A percentile compares a stretch with the other conserved stretches of the same genome.
These are phyloP conservation scores for Enteromius anoplus DNA, from an alignment of 2,797 vertebrate species.

Conservation along the genomic window DNA sequence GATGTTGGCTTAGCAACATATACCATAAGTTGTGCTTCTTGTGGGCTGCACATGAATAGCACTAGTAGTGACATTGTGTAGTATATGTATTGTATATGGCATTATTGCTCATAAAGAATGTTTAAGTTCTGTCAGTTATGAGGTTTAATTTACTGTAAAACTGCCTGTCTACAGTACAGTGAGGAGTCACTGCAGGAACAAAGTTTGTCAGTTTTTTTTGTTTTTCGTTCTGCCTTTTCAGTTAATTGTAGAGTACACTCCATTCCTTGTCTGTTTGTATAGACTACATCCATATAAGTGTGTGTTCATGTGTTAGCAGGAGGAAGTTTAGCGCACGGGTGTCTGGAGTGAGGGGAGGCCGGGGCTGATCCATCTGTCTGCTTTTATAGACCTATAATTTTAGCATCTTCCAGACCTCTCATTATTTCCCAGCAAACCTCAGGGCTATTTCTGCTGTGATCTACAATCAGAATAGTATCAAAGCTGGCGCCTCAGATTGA, in stretches of 20 bases:
- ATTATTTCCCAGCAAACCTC: slow-evolving; percentile 57
- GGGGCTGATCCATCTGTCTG: slow-evolving; percentile 52
- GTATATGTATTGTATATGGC: too few species aligned
- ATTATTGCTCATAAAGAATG: neutral
- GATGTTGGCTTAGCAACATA: neutral
- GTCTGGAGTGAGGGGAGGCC: slow-evolving; percentile 48
- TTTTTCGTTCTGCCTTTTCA: neutral
- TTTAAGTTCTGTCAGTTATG: neutral
- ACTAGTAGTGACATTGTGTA: neutral
- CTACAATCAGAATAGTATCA: slow-evolving; percentile 60
- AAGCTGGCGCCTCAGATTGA: slow-evolving; percentile 46
- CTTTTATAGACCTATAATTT: slow-evolving; percentile 68
- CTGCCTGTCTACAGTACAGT: neutral
- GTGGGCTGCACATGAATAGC: neutral
- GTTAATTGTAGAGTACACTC: neutral
- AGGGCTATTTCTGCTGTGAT: slow-evolving; percentile 61
- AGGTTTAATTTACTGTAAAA: neutral
- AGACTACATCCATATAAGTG: neutral
- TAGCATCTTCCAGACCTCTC: slow-evolving; percentile 48
- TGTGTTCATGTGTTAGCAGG: slow-evolving; percentile 34
- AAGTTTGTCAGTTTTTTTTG: neutral
- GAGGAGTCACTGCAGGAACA: neutral
- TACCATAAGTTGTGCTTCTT: neutral
- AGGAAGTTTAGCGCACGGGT: slow-evolving; percentile 34
- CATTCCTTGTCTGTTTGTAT: slow-evolving; percentile 11